A percentile compares a stretch with the other conserved stretches of the same genome.
These are phyloP conservation scores for Nemapogon koenigi DNA, from an alignment of 2,888 invertebrate genomes.

Conservation along the genomic window DNA sequence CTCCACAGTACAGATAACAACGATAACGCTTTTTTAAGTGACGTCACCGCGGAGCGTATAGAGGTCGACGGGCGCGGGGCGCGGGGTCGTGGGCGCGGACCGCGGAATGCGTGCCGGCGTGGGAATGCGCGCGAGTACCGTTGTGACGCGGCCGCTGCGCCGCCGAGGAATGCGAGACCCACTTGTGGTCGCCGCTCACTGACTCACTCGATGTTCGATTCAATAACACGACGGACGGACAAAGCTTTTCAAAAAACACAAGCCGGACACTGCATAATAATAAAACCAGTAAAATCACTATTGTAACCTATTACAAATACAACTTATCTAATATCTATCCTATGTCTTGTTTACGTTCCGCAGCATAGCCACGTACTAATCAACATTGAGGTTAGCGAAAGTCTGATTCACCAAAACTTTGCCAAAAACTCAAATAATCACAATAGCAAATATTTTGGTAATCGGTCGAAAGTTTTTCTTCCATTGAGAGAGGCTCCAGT, in stretches of 20 bases:
- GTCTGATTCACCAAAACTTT: background rate
- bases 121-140: slow-evolving; percentile 61
- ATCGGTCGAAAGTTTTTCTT: background rate
- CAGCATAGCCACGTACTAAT: background rate
- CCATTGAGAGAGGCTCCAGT: slow-evolving; percentile 10
- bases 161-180: slow-evolving; percentile 55
- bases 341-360: background rate
- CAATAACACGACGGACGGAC: slow-evolving; percentile 19
- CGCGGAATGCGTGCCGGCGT: slow-evolving; percentile 51
- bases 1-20: too few relatives aligned
- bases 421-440: background rate
- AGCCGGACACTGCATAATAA: too few relatives aligned
- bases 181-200: slow-evolving; percentile 42
- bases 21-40: background rate
- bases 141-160: slow-evolving; percentile 28
- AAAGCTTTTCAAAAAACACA: background rate
- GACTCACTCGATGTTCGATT: slow-evolving; percentile 41
- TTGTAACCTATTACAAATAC: background rate
- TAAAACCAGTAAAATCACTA: slow-evolving; percentile 4
- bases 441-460: background rate
- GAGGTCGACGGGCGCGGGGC: slow-evolving; percentile 16
- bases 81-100: slow-evolving; percentile 19
- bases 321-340: background rate
- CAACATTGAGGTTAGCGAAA: background rate
- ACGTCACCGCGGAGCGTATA: slow-evolving; percentile 13